phyloP scores from a whole-genome alignment of 2,113 vertebrate genomes.

The Prietella phreatophila region DNA sequence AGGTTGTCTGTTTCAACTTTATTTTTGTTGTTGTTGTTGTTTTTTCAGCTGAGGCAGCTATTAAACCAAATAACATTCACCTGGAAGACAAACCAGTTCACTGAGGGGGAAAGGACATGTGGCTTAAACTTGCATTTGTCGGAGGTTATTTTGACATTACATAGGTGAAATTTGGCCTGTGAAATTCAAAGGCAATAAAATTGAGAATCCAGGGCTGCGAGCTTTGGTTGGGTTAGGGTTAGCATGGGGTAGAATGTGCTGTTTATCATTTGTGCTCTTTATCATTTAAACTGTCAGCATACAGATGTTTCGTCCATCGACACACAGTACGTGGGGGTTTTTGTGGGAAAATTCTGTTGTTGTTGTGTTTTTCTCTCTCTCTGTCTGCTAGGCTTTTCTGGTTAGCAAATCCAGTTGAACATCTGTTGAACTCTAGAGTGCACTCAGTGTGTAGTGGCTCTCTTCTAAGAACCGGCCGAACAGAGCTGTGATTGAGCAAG shows the following conservation, averaged over 20 bases:
- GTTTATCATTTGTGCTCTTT: neutral
- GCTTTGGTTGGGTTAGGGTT: neutral
- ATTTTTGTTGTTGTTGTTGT: too few relatives aligned
- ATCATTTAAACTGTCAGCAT: neutral
- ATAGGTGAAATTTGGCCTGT: neutral
- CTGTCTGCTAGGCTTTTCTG: neutral
- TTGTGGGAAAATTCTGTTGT: neutral
- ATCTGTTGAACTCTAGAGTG: constrained; percentile 14
- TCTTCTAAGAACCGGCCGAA: constrained; percentile 11
- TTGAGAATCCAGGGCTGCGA: neutral
- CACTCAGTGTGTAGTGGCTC: constrained; percentile 31
- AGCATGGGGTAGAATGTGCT: neutral
- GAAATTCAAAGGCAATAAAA: neutral
- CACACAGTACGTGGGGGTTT: neutral
- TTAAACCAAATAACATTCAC: neutral
- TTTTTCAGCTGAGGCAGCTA: neutral
- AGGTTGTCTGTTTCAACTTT: too few relatives aligned
- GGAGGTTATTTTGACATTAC: neutral
- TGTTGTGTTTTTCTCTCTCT: neutral
- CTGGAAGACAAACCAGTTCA: neutral
- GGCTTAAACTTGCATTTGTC: neutral
- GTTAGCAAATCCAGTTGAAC: too few relatives aligned
- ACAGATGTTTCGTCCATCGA: neutral
- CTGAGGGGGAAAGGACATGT: neutral
- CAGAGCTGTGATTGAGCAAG: constrained; percentile 35